Base-by-base conservation (phyloP, 2,888 invertebrate species). In the Oligia fasciuncula region DNA sequence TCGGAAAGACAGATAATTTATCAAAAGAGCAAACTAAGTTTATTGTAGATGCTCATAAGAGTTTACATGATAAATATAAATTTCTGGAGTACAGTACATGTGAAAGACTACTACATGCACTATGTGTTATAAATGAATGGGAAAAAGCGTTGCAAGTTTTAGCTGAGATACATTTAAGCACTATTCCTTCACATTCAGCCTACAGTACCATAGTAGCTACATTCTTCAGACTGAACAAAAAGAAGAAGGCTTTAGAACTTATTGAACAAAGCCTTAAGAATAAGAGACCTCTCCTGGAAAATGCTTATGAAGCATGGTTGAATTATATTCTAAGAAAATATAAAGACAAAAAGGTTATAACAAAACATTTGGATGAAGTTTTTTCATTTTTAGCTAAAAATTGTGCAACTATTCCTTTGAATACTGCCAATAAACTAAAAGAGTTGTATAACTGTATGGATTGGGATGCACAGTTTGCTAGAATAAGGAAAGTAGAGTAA, bases 51-150 rank as follows among this genome's bases (percentile, higher is more conserved):
- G 93, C 97, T 75, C 97, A 96, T 82, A 90, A 96, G 49, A 85
- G 89, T 76, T 88, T 98, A 60, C 95, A 95, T 88, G 91, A 95
- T 54, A 96, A 97, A 84, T 97, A 97, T 91, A 96, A 97, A 73
- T 90, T 97, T 0, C 91, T 98, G 73, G 98, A 98, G 93, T 93
- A 94, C 29, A 91, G 90, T 4, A 97, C 98, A 35, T 97, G 97
- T 88, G 98, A 98, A 90, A 94, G 94, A 90, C 93, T 98, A 11
- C 95, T 98, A 77, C 94, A 94, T 81, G 98, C 97, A 0, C 91
- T 99, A 5, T 97, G 98, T 85, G 90, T 97, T 40, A 98, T 98
- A 14, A 92, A 96, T 77, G 95, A 97, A 85, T 98, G 98, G 98
- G 96, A 96, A 87, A 97, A 97, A 79, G 97, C 97, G 65, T 75